phyloP scores from a whole-genome alignment of 92 coral and sea anemone genomes.

The Metridium senile region DNA sequence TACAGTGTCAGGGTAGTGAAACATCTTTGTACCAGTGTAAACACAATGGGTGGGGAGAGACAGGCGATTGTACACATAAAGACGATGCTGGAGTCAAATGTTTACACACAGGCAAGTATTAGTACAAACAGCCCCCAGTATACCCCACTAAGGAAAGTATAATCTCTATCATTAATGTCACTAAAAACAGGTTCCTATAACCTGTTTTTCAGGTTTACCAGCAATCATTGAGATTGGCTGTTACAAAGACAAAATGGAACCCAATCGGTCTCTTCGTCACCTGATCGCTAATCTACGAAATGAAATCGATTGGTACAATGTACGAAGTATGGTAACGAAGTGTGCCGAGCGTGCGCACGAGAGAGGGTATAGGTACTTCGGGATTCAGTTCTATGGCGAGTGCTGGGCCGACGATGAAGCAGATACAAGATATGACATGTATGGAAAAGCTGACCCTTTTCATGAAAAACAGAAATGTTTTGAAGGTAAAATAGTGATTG shows the following conservation, averaged over 20 bases:
- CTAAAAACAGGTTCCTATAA: neutral
- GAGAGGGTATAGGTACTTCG: constrained; percentile 70
- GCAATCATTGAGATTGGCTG: constrained; percentile 68
- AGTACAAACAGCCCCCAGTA: neutral
- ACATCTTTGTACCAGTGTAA: constrained; percentile 52
- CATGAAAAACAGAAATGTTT: constrained; percentile 30
- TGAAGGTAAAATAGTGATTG: constrained; percentile 44
- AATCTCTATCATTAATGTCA: neutral
- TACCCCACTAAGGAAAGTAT: neutral
- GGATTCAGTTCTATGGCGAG: constrained; percentile 89
- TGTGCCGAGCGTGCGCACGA: constrained; percentile 77
- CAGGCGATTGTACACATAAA: constrained; percentile 63
- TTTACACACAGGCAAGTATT: constrained; percentile 62
- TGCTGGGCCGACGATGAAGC: constrained; percentile 78
- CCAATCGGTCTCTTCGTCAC: constrained; percentile 42
- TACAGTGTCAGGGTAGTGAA: constrained; percentile 72
- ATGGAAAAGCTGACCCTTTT: constrained; percentile 39
- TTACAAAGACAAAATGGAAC: constrained; percentile 33
- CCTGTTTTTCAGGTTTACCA: constrained; percentile 41
- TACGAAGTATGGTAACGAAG: constrained; percentile 68
- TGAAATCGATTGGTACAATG: constrained; percentile 67
- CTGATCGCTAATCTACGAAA: constrained; percentile 61
- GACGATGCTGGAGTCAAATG: constrained; percentile 87
- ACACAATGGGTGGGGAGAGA: constrained; percentile 68
- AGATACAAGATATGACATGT: constrained; percentile 34